Base-by-base conservation (phyloP, 2,888 invertebrate genomes). In the Galerucella nymphaeae region DNA sequence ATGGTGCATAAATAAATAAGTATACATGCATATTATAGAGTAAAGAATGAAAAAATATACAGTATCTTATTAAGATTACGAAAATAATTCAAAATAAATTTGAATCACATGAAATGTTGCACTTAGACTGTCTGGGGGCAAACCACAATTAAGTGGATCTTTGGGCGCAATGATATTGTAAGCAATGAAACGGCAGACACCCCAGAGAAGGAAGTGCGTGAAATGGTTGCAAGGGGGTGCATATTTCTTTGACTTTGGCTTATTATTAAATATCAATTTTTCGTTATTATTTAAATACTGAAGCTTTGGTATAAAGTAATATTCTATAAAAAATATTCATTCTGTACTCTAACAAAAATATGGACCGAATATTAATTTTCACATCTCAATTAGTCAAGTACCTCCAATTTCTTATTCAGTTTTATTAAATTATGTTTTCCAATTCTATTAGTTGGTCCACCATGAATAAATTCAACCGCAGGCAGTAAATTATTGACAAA, bases 401-500 rank as follows among this genome's bases (percentile, higher is more conserved):
- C 30, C 30, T 30, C 30, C 30, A 30, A 30, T 30, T 30, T 30
- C 6, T 30, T 30, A 30, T 30, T 30, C n/a, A 30, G 30, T 30
- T 30, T 30, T 23, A 23, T 23, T 30, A 30, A 30, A 5, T 30
- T 30, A 30, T 30, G 30, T 42, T 13, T 53, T 16, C 5, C 5
- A 53, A 53, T 9, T 53, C 18, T 53, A 18, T 53, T 53, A 53
- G 53, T 16, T n/a, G 10, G 53, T 53, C 16, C 53, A 53, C 9
- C 53, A 16, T 58, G n/a, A n/a, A 30, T 13, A 18, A 53, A 9
- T 9, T 8, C 18, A 62, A 41, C 42, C 42, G 61, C 61, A 62
- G 61, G 61, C 61, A 62, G 13, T 62, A 13, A 62, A n/a, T 38
- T 30, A 66, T 23, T 66, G 53, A 66, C 53, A 66, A 53, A 55